phyloP scores from a whole-genome alignment of 2,113 vertebrate genomes.

The Xyrauchen texanus region DNA sequence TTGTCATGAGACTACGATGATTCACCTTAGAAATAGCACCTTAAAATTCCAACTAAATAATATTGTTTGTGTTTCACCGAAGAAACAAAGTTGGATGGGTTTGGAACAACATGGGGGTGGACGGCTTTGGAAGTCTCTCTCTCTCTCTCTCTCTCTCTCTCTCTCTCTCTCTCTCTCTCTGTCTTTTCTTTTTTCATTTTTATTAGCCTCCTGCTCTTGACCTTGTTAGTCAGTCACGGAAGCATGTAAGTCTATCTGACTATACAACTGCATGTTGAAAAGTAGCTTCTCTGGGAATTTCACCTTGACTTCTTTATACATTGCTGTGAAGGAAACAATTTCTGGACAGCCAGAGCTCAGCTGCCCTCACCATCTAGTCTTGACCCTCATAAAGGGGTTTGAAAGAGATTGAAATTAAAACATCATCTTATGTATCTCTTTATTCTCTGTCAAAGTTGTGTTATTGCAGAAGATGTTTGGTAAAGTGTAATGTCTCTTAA shows the following conservation, averaged over 20 bases:
- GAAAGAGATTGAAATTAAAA: slow-evolving; percentile 18
- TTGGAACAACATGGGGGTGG: too few species aligned
- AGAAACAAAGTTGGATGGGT: background rate
- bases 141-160: too few species aligned
- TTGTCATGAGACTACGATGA: too few species aligned
- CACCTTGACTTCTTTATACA: slow-evolving; percentile 61
- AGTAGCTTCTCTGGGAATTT: slow-evolving; percentile 76
- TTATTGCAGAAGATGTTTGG: background rate
- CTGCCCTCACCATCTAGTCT: slow-evolving; percentile 4
- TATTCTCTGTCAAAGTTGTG: background rate
- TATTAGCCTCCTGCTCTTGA: slow-evolving; percentile 56
- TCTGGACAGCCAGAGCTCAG: slow-evolving; percentile 25
- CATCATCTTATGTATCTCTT: background rate
- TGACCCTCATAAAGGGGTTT: background rate
- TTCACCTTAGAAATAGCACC: too few species aligned
- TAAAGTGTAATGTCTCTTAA: background rate
- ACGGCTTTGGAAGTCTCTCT: background rate
- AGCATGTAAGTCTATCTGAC: slow-evolving; percentile 69
- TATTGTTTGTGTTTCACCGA: too few species aligned
- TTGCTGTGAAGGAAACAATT: slow-evolving; percentile 59
- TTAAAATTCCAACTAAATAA: too few species aligned
- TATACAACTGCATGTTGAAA: slow-evolving; percentile 70
- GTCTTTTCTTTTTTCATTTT: slow-evolving; percentile 32
- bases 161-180: too few species aligned
- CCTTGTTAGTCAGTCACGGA: slow-evolving; percentile 64